Evolutionary conservation across 2,797 vertebrate species (phyloP), one percentile per base, ranked within the genome.

Genomic region (Myripristis murdjan): DNA sequence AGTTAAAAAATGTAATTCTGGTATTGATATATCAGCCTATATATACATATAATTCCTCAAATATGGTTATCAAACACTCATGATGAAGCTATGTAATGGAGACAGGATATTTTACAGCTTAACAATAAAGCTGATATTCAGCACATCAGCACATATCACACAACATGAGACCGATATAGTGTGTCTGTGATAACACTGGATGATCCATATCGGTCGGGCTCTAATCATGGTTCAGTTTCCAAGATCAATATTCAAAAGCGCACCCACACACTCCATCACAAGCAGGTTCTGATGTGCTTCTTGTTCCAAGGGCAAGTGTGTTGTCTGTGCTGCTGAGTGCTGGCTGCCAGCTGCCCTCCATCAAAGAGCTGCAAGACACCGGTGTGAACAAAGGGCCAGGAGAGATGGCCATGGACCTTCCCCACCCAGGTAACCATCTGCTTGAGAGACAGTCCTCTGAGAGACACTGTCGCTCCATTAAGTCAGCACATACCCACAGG

Each of bases 211-310:
- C n/a, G n/a, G n/a, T n/a, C n/a, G n/a, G n/a, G n/a, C n/a, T n/a
- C 59, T 65, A 81, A 80, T 88, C 82, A 73, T 15, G 4, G 59
- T 59, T 77, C 70, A 82, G 62, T 84, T 81, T 89, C 35, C 43
- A 68, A 6, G 1, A 66, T 82, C 70, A 39, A n/a, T 56, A n/a
- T n/a, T 54, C 28, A 53, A 52, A 28, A 52, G 49, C 12, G 28
- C 1, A 24, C 10, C 15, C 12, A 53, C 26, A 72, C 55, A 79
- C 53, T 60, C 52, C 75, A 64, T 81, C 68, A 67, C 3, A 73
- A 69, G 83, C 75, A 64, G 64, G n/a, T 23, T 84, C 49, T 54
- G 22, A 43, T 77, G 20, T 55, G 47, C 49, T 59, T 63, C 44
- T 61, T 70, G 52, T 65, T 65, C 58, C 39, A 14, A 20, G 9